Evolutionary conservation across 1,140 invertebrate genomes (phyloP).

Genomic region (Ceratoteleas bidentatus): DNA sequence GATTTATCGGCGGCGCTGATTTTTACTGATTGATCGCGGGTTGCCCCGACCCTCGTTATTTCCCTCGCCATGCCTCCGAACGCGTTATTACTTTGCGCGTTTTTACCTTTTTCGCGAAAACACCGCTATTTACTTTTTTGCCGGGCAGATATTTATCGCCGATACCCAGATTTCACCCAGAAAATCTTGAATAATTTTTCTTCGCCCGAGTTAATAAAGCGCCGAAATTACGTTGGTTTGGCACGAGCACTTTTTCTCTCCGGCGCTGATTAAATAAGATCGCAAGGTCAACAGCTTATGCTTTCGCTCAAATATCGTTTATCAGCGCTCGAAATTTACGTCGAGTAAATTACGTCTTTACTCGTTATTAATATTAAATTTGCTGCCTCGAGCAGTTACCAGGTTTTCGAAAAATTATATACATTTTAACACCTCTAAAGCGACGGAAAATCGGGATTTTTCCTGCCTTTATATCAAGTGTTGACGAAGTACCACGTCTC

Average conservation of each 20-base stretch:
- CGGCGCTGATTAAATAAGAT: not conserved
- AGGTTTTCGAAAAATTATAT: no score
- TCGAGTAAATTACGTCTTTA: not conserved
- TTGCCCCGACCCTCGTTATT: conserved; percentile 48
- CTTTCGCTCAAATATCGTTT: not conserved
- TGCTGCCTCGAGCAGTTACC: no score
- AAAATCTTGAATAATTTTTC: conserved; percentile 24
- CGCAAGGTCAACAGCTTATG: conserved; percentile 1
- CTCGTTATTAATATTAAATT: not conserved
- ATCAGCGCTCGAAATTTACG: not conserved
- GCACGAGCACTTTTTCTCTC: not conserved
- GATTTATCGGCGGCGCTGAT: conserved; percentile 57
- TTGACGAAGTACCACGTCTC: no score
- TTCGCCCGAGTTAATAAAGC: conserved; percentile 31
- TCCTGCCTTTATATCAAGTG: no score
- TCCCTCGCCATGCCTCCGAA: not conserved
- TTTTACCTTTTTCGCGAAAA: conserved; percentile 17
- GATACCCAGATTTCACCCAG: conserved; percentile 25
- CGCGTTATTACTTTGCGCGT: conserved; percentile 23
- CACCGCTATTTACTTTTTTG: conserved; percentile 28
- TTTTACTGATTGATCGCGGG: conserved; percentile 54
- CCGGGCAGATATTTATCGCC: conserved; percentile 30
- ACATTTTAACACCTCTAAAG: no score
- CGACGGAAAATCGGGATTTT: no score
- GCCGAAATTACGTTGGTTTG: conserved; percentile 23